Evolutionary conservation across 2,888 invertebrate genomes (phyloP), one percentile per base, ranked within the genome.

Genomic region (Theretra japonica): DNA sequence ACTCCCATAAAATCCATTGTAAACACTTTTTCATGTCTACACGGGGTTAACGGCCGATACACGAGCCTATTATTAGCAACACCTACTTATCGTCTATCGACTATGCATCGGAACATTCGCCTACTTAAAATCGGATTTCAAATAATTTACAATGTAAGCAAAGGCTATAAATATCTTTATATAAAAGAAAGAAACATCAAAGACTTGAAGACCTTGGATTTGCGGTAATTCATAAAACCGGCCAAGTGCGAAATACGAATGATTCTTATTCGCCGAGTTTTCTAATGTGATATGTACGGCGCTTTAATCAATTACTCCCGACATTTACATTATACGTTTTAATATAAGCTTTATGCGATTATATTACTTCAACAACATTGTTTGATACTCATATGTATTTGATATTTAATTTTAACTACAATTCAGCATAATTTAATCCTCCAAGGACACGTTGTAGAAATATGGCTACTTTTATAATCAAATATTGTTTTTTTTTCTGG

Each of bases 11-110:
- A 75, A 71, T 59, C 58, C 69, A 23, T 74, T 72, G 69, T 70
- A 76, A 75, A 76, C 72, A 74, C 57, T 69, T 72, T 75, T 73
- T 73, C 58, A 59, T 70, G 50, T 48, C 48, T 70, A 70, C 50
- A 60, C 41, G 60, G 60, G 70, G 60, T 70, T 70, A 70, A 70
- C 70, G 59, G 53, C 58, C 60, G 59, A 50, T 70, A 59, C 41
- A 65, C 30, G 28, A 21, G 30, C n/a, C 23, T 69, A 69, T 56
- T 69, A 69, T 28, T 53, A 69, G 56, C 41, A 56, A 53, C 5
- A 53, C 53, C 28, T 25, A 30, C 41, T 68, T 48, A 68, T 68
- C 41, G 65, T 48, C 65, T 65, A 48, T 68, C 41, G 65, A 65
- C 65, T 65, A 48, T 21, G 23, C 23, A 41, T 21, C 23, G 21